phyloP scores from a whole-genome alignment of 2,888 invertebrate genomes.

The Lasioglossum pauxillum region DNA sequence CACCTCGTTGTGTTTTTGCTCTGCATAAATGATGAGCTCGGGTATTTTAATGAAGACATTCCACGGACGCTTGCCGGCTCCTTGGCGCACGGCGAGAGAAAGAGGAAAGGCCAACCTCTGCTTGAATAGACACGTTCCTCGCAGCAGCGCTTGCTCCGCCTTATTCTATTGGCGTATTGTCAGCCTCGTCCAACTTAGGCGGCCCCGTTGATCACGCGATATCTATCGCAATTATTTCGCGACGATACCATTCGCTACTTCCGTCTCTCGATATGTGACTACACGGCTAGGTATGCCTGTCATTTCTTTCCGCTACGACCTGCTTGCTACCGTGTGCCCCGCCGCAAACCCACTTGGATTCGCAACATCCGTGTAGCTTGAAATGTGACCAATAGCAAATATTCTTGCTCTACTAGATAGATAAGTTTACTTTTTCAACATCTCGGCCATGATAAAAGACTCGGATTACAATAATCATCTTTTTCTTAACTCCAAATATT shows the following conservation, averaged over 20 bases:
- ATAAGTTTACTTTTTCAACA: no score
- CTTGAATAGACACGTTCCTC: slow-evolving; percentile 69
- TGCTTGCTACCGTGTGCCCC: neutral
- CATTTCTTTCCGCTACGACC: slow-evolving; percentile 31
- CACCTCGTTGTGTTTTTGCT: slow-evolving; percentile 81
- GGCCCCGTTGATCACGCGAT: neutral
- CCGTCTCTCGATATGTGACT: slow-evolving; percentile 23
- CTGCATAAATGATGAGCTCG: slow-evolving; percentile 82
- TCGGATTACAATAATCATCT: no score
- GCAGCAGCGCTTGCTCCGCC: slow-evolving; percentile 54
- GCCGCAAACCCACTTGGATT: neutral
- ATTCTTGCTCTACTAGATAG: neutral
- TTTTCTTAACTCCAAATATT: no score
- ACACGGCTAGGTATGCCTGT: neutral
- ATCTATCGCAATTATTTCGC: slow-evolving; percentile 37
- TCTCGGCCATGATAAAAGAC: no score
- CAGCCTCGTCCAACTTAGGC: slow-evolving; percentile 11
- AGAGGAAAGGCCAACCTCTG: slow-evolving; percentile 65
- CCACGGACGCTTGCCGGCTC: slow-evolving; percentile 77
- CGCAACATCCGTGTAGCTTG: neutral
- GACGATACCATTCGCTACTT: slow-evolving; percentile 8
- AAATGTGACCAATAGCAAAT: neutral
- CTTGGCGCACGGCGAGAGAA: slow-evolving; percentile 72
- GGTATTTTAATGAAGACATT: slow-evolving; percentile 83
- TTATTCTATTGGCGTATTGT: slow-evolving; percentile 57